These are phyloP conservation scores for Neodiprion lecontei DNA, from an alignment of 1,140 invertebrate species.

Conservation along the genomic window DNA sequence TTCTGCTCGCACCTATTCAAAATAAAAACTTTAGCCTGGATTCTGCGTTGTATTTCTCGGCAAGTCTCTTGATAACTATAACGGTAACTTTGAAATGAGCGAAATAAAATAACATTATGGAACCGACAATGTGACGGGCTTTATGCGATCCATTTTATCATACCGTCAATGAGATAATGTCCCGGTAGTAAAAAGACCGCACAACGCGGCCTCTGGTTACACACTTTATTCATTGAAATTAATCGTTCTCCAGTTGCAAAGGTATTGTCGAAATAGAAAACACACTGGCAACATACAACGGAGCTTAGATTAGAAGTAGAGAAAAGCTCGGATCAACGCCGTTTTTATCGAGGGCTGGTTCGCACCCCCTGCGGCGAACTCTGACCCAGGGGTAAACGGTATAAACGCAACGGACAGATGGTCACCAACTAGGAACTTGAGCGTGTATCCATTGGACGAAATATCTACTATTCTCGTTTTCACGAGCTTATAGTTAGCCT, in stretches of 20 bases:
- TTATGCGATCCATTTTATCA: not conserved
- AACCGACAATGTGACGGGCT: not conserved
- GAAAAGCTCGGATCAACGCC: not conserved
- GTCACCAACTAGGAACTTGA: not conserved
- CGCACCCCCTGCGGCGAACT: slow-evolving; percentile 1
- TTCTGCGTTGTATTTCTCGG: too few species aligned
- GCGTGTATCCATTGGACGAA: not conserved
- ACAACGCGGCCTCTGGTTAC: not conserved
- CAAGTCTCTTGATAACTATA: not conserved
- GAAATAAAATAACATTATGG: not conserved
- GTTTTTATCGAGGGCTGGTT: slow-evolving; percentile 7
- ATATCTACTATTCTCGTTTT: not conserved
- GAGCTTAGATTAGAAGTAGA: not conserved
- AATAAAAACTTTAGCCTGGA: too few species aligned
- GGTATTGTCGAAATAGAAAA: not conserved
- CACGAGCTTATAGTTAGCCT: not conserved
- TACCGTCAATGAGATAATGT: not conserved
- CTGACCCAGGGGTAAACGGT: not conserved
- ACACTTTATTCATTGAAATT: slow-evolving; percentile 8
- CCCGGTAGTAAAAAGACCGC: slow-evolving; percentile 1
- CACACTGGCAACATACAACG: not conserved
- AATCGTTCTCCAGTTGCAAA: not conserved
- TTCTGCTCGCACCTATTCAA: too few species aligned
- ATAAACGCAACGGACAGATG: not conserved
- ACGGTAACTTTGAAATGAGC: not conserved